Evolutionary conservation across 2,797 vertebrate species (phyloP).

Genomic region (Benthosema pterotum): DNA sequence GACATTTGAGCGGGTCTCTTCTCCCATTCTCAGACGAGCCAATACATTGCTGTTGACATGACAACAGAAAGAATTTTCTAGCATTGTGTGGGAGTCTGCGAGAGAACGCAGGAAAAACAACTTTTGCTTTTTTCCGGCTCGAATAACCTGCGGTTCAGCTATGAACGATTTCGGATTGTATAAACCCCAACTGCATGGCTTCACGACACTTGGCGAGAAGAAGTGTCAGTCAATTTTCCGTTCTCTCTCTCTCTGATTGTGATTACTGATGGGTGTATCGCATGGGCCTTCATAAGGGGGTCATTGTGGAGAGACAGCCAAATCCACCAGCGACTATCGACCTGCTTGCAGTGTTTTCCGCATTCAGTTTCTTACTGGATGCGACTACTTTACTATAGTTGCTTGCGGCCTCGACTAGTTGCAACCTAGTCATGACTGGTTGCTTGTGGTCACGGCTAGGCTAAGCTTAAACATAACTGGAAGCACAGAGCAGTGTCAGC

Average conservation of each 20-base stretch:
- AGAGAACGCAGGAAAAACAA: slow-evolving; percentile 9
- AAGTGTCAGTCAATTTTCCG: no score
- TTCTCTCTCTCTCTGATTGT: background rate
- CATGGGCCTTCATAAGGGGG: no score
- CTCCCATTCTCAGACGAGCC: slow-evolving; percentile 22
- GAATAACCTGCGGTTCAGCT: slow-evolving; percentile 11
- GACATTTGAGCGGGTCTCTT: slow-evolving; percentile 36
- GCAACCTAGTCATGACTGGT: no score
- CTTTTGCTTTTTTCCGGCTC: slow-evolving; percentile 12
- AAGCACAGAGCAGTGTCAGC: no score
- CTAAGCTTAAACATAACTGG: no score
- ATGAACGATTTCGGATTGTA: slow-evolving; percentile 1
- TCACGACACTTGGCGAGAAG: background rate
- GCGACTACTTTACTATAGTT: no score
- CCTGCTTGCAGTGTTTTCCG: no score
- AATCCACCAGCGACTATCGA: no score
- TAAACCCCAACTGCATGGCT: background rate
- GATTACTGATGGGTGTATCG: background rate
- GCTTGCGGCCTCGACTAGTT: no score
- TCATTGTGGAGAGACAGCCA: no score
- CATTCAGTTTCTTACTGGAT: no score
- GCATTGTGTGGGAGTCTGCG: slow-evolving; percentile 27
- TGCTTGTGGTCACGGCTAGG: no score
- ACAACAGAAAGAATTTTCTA: slow-evolving; percentile 36
- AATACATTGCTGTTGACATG: slow-evolving; percentile 42